Percentiles rank a stretch among this genome's conserved stretches.
These are phyloP conservation scores for Trachelipus rathkii DNA, from an alignment of 1,140 invertebrate species.

Conservation along the genomic window DNA sequence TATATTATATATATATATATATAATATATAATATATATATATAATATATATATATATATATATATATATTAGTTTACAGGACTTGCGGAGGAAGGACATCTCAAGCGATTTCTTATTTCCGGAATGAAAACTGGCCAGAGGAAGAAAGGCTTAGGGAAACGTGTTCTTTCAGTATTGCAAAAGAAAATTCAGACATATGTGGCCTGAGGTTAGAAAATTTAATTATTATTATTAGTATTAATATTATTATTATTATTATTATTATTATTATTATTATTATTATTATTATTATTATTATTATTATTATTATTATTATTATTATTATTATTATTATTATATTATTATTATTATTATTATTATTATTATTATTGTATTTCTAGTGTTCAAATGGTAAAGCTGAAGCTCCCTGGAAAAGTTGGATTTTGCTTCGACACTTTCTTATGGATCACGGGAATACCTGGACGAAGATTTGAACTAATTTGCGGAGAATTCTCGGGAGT, in stretches of 20 bases:
- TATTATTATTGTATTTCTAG: not conserved
- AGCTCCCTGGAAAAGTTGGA: not conserved
- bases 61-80: not conserved
- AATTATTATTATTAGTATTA: not conserved
- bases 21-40: too few species aligned
- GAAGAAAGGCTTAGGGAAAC: not conserved
- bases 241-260: not conserved
- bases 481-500: not conserved
- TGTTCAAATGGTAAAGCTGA: not conserved
- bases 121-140: constrained; percentile 31
- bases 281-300: constrained; percentile 7
- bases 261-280: constrained; percentile 15
- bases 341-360: too few species aligned
- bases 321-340: too few species aligned
- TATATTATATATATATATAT: too few species aligned
- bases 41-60: too few species aligned
- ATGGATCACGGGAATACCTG: not conserved
- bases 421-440: not conserved
- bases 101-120: constrained; percentile 34
- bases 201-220: constrained; percentile 27
- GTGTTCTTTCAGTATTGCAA: constrained; percentile 35
- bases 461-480: not conserved
- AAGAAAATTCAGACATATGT: constrained; percentile 31
- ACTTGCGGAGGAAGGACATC: constrained; percentile 37
- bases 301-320: too few species aligned